phyloP scores from a whole-genome alignment of 2,888 invertebrate species.

The Macrosoma leucophasiata region DNA sequence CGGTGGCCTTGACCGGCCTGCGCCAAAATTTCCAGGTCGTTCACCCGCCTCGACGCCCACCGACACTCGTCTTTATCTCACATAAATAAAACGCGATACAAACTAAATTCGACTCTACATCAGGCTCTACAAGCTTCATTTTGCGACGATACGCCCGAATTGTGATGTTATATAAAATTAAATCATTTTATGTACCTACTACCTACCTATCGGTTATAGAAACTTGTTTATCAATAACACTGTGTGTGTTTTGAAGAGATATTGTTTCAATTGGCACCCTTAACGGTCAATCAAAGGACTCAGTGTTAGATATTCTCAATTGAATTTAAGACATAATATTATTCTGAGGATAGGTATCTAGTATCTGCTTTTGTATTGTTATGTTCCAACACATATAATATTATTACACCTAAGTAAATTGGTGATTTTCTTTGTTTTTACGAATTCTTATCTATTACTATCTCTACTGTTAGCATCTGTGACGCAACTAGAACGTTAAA shows the following conservation, averaged over 20 bases:
- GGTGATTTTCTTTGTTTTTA: no score
- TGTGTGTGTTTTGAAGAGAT: constrained; percentile 29
- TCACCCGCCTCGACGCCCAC: constrained; percentile 67
- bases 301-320: no score
- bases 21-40: constrained; percentile 74
- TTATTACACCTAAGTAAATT: no score
- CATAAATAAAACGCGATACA: constrained; percentile 45
- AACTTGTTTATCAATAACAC: constrained; percentile 67
- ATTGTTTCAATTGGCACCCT: constrained; percentile 13
- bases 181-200: no score
- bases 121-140: constrained; percentile 26
- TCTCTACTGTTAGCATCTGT: no score
- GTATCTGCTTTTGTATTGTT: no score
- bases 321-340: no score
- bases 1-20: constrained; percentile 73
- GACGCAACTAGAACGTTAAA: no score
- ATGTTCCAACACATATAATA: no score
- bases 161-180: constrained; percentile 51
- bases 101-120: constrained; percentile 37
- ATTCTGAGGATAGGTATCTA: no score
- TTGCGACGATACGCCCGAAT: constrained; percentile 20
- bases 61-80: constrained; percentile 65
- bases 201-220: constrained; percentile 60
- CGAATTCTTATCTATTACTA: no score
- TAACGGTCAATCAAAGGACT: constrained; percentile 11